Conservation (phyloP, 2,797 vertebrate species). For the Acanthurus leucopareius region DNA sequence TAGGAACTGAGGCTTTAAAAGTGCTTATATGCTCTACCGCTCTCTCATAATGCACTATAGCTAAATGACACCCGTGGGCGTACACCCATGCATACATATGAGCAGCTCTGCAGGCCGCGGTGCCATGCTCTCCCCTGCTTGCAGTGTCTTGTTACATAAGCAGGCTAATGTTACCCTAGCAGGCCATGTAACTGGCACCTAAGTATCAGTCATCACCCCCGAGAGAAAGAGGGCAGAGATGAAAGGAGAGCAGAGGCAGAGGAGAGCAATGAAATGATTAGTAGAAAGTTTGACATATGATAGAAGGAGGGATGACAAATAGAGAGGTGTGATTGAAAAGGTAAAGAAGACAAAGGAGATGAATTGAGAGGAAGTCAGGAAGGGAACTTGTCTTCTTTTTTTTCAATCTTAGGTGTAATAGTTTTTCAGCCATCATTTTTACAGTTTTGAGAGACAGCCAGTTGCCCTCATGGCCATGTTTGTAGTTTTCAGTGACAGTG, state of each 20-base stretch:
- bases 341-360: conserved; percentile 2
- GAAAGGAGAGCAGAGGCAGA: conserved; percentile 22
- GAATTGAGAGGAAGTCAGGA: neutral
- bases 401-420: neutral
- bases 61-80: conserved; percentile 59
- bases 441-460: conserved; percentile 32
- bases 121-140: conserved; percentile 48
- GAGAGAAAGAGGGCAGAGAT: conserved; percentile 28
- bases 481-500: conserved; percentile 54
- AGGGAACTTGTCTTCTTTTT: neutral
- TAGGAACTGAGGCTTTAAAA: conserved; percentile 38
- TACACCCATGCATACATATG: conserved; percentile 54
- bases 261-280: conserved; percentile 42
- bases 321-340: conserved; percentile 23
- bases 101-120: conserved; percentile 43
- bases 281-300: conserved; percentile 29
- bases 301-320: conserved; percentile 15
- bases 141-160: conserved; percentile 73
- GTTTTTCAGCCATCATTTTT: neutral
- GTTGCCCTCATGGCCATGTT: conserved; percentile 45
- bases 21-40: conserved; percentile 37
- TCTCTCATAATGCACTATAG: conserved; percentile 44
- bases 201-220: conserved; percentile 50
- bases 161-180: conserved; percentile 64
- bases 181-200: conserved; percentile 69